These are phyloP conservation scores for Rhodophaea formosa DNA, from an alignment of 2,888 invertebrate genomes.

Conservation along the genomic window DNA sequence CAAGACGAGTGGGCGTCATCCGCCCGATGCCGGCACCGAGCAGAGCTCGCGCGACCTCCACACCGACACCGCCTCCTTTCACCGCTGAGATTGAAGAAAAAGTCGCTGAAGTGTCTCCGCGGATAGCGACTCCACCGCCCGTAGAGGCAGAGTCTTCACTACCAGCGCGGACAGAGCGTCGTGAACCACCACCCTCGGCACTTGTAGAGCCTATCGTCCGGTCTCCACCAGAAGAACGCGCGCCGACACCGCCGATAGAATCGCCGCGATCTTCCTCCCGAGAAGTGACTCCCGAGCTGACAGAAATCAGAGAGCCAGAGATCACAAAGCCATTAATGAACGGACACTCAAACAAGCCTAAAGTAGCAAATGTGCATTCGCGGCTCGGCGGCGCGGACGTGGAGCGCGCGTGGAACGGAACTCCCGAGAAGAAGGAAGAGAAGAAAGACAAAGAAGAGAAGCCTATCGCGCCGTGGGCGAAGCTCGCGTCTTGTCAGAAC, in stretches of 20 bases:
- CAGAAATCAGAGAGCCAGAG: constrained; percentile 19
- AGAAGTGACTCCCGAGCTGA: constrained; percentile 26
- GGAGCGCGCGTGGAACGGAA: constrained; percentile 64
- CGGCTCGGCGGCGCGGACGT: constrained; percentile 56
- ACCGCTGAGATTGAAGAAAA: constrained; percentile 35
- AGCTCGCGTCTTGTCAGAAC: constrained; percentile 27
- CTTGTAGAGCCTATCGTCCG: constrained; percentile 66
- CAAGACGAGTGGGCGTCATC: constrained; percentile 80
- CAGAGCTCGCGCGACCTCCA: constrained; percentile 31
- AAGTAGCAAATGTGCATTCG: constrained; percentile 34
- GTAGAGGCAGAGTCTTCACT: constrained; percentile 47
- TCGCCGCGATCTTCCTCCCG: constrained; percentile 41
- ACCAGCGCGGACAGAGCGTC: constrained; percentile 37
- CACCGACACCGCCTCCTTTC: constrained; percentile 34
- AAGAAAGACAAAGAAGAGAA: constrained; percentile 30
- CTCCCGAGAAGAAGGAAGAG: constrained; percentile 32
- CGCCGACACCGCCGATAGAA: constrained; percentile 30
- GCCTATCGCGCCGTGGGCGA: constrained; percentile 35
- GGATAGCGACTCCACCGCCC: constrained; percentile 32
- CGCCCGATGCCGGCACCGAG: constrained; percentile 70
- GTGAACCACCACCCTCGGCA: constrained; percentile 58
- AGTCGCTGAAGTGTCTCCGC: constrained; percentile 35
- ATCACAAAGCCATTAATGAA: constrained; percentile 37
- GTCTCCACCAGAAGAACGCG: constrained; percentile 47
- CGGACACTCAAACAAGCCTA: constrained; percentile 40